Percentiles rank a stretch among this genome's conserved stretches.
Evolutionary conservation across 2,888 invertebrate species (phyloP).

Genomic region (Amphipoea oculea): DNA sequence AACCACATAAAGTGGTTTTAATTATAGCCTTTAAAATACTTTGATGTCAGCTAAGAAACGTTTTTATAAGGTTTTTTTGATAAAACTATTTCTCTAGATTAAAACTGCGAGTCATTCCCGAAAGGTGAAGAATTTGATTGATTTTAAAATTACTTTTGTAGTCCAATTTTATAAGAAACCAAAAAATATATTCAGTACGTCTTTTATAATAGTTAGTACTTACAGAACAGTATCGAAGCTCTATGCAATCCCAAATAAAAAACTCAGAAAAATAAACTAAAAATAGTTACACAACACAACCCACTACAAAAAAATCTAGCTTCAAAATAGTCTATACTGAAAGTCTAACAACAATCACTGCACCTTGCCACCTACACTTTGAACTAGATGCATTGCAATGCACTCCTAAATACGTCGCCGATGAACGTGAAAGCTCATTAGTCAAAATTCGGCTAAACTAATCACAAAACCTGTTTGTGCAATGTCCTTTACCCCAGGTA

Average conservation of each 20-base stretch:
- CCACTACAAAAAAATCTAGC: conserved; percentile 14
- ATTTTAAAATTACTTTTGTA: conserved; percentile 12
- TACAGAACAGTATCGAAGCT: conserved; percentile 17
- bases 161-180: background rate
- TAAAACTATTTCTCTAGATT: background rate
- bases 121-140: background rate
- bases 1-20: conserved; percentile 11
- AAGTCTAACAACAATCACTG: conserved; percentile 56
- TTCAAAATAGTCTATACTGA: conserved; percentile 30
- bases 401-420: conserved; percentile 46
- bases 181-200: background rate
- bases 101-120: background rate
- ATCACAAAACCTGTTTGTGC: conserved; percentile 39
- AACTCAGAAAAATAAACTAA: conserved; percentile 18
- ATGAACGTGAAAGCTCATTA: conserved; percentile 43
- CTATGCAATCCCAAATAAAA: background rate
- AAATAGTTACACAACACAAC: conserved; percentile 31
- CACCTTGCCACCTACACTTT: conserved; percentile 58
- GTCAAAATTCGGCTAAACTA: conserved; percentile 33
- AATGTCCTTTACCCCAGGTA: conserved; percentile 1
- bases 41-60: background rate
- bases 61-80: background rate
- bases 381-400: conserved; percentile 62
- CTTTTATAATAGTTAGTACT: conserved; percentile 10
- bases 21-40: conserved; percentile 16